Evolutionary conservation across 1,140 invertebrate genomes (phyloP), one percentile per base, ranked within the genome.

Genomic region (Caenorhabditis latens): DNA sequence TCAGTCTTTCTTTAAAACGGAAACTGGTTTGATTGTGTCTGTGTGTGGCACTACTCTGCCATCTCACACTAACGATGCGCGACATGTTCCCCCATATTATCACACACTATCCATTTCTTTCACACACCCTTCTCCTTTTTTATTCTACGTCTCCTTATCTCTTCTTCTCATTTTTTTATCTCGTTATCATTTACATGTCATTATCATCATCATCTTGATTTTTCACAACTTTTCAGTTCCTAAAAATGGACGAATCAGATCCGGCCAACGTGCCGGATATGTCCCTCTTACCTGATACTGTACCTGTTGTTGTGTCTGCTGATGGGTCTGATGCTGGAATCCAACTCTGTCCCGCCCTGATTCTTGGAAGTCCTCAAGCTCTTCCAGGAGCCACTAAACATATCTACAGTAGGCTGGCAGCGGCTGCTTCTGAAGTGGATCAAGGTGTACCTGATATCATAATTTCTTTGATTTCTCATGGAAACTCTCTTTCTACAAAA

Each of bases 401-500:
- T 46, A 84, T 84, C 67, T 90, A 91, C 84, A 90, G 90, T 71
- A 53, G 86, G 14, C 71, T 90, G 24, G 89, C 90, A 4, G 84
- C 90, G 3, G 71, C 82, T 5, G 90, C 90, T 32, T 79, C 58
- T 19, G 89, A 90, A 85, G 67, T 90, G 1, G 90, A 90, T 84
- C 87, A 91, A 86, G 91, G 91, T 42, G 88, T 92, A 24, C 90
- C 91, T 19, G 87, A 92, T 85, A 53, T 92, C 16, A 61, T 91
- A n/a, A 63, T 92, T 32, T 89, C 90, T 21, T 42, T 92, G 9
- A 88, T 92, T 32, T 89, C 89, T n/a, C 92, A 89, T 84, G 91
- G 91, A 58, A 90, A 91, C 87, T 82, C 84, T 13, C 84, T 75
- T 87, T 91, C 85, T 82, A 86, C 88, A 85, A 89, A 82, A 57